Evolutionary conservation across 2,113 vertebrate species (phyloP), one percentile per base, ranked within the genome.

Genomic region (Nansenia antarctica): DNA sequence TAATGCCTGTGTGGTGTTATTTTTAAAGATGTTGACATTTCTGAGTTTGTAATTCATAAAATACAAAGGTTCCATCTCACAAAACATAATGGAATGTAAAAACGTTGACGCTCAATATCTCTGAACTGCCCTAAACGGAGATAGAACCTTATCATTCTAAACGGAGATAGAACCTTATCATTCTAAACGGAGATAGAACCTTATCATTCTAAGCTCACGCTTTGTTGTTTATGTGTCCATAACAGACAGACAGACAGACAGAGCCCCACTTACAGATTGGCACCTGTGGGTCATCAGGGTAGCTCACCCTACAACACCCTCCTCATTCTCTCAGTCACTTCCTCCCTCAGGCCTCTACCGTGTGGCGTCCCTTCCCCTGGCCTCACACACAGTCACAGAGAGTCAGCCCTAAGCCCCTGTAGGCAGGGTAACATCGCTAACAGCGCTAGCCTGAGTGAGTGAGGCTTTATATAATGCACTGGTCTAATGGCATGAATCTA

Each of bases 401-500:
- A 9, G 31, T 24, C 1, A 24, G 20, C 57, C 15, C 18, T 47
- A 24, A 49, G 27, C 49, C 57, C 57, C 20, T 1, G 3, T 5
- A n/a, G n/a, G 39, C 29, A 11, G 30, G 2, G 27, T 8, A 60
- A 24, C 15, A 35, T 55, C 47, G n/a, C n/a, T n/a, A n/a, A n/a
- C n/a, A n/a, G n/a, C n/a, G n/a, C n/a, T n/a, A n/a, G 45, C 27
- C 27, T 34, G 24, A 26, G 4, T 20, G 26, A 27, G 26, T 30
- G 15, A 32, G 29, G 58, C 18, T 61, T 67, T 60, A 49, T 27
- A 30, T 61, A 69, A 62, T 35, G 30, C 20, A 18, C 4, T 32
- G 20, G 45, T 61, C 52, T 62, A 52, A 47, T 69, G 39, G 9
- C 42, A 49, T 34, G 14, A 69, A 69, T 60, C 67, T 47, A 31